A percentile compares a stretch with the other conserved stretches of the same genome.
Conservation (phyloP, 1,140 invertebrate species). For the Rhysida immarginata region DNA sequence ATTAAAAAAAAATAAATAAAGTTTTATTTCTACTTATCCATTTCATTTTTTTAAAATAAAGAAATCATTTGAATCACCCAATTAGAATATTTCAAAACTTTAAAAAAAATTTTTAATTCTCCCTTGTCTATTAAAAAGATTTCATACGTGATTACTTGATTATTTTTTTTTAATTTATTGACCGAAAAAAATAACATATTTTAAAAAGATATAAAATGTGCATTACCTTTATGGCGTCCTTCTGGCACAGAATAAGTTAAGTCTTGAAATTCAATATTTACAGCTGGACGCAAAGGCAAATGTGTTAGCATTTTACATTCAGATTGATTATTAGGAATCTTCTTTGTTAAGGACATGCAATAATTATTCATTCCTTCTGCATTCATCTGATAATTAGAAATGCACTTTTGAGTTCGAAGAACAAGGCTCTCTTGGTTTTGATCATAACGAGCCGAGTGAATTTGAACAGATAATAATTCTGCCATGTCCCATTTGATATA, state of each 20-base stretch:
- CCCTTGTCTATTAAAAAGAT: not conserved
- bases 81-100: too few species aligned
- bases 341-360: not conserved
- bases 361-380: slow-evolving; percentile 5
- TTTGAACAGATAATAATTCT: not conserved
- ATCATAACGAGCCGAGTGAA: slow-evolving; percentile 3
- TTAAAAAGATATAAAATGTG: not conserved
- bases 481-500: too few species aligned
- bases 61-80: too few species aligned
- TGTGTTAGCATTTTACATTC: slow-evolving; percentile 42
- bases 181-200: not conserved
- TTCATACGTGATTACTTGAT: not conserved
- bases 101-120: not conserved
- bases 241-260: slow-evolving; percentile 71
- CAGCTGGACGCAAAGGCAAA: slow-evolving; percentile 60
- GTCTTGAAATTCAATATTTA: slow-evolving; percentile 72
- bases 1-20: too few species aligned
- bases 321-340: slow-evolving; percentile 7
- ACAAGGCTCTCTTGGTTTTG: not conserved
- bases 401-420: not conserved
- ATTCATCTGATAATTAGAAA: too few species aligned
- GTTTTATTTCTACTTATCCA: too few species aligned
- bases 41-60: too few species aligned
- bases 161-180: not conserved
- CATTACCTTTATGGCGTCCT: slow-evolving; percentile 50